phyloP scores from a whole-genome alignment of 2,113 vertebrate species.

The Centrocercus urophasianus region DNA sequence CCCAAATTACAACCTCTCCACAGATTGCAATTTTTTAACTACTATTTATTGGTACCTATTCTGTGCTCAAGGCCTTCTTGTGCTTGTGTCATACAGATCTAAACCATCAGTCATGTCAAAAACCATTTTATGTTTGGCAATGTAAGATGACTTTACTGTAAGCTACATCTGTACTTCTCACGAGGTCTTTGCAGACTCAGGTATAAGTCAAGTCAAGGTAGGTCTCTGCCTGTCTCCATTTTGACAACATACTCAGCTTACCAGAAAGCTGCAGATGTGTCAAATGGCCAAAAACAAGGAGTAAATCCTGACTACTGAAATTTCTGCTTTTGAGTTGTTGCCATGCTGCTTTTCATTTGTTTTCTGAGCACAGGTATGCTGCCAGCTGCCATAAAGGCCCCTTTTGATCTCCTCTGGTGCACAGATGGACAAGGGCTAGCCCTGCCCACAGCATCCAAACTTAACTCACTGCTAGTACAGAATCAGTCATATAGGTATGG shows the following conservation, averaged over 20 bases:
- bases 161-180: neutral
- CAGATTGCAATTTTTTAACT: neutral
- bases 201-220: neutral
- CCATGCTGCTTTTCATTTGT: neutral
- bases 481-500: neutral
- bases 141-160: neutral
- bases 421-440: neutral
- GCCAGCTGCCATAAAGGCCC: neutral
- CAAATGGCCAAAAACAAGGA: neutral
- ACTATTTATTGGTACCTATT: neutral
- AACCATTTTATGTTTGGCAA: neutral
- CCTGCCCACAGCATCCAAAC: neutral
- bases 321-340: neutral
- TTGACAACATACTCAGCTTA: neutral
- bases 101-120: neutral
- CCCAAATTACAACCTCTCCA: neutral
- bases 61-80: neutral
- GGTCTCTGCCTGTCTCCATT: neutral
- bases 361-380: neutral
- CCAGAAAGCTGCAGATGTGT: neutral
- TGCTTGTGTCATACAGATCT: neutral
- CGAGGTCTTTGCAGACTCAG: neutral
- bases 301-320: neutral
- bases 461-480: neutral
- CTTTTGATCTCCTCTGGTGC: neutral